phyloP scores from a whole-genome alignment of 2,113 vertebrate species.

The Struthio camelus region DNA sequence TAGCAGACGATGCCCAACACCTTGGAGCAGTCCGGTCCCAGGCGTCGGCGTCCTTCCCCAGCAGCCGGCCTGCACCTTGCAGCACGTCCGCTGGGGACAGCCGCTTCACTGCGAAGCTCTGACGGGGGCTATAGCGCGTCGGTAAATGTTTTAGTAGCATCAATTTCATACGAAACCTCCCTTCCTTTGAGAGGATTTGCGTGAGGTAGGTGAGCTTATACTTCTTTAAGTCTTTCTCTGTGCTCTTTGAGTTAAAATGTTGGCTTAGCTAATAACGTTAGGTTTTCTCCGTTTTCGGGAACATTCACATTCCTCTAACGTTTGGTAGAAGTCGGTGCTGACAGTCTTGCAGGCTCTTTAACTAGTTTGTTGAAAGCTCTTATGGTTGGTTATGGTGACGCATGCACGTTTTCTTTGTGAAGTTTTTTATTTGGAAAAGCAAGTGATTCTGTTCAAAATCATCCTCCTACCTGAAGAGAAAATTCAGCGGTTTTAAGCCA shows the following conservation, averaged over 20 bases:
- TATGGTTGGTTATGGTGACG: fast-evolving
- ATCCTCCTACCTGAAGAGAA: neutral
- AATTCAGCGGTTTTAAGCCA: neutral
- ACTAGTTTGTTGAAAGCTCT: neutral
- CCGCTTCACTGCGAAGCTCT: no score
- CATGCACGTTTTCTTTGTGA: neutral
- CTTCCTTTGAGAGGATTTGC: neutral
- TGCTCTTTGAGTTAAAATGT: neutral
- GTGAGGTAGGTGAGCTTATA: neutral
- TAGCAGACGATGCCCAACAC: no score
- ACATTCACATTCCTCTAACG: fast-evolving
- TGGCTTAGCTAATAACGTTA: neutral
- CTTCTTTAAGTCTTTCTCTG: no score
- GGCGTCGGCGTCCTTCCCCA: no score
- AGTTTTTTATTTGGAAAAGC: neutral
- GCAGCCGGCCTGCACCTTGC: no score
- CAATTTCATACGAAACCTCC: neutral
- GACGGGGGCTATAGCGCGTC: no score
- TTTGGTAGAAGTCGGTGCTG: neutral
- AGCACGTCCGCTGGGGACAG: no score
- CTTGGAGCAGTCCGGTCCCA: no score
- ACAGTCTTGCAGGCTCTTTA: neutral
- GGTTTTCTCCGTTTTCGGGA: neutral
- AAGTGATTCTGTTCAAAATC: neutral
- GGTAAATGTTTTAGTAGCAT: no score